Conservation (phyloP, 2,888 invertebrate species). For the Aphrophora alni region DNA sequence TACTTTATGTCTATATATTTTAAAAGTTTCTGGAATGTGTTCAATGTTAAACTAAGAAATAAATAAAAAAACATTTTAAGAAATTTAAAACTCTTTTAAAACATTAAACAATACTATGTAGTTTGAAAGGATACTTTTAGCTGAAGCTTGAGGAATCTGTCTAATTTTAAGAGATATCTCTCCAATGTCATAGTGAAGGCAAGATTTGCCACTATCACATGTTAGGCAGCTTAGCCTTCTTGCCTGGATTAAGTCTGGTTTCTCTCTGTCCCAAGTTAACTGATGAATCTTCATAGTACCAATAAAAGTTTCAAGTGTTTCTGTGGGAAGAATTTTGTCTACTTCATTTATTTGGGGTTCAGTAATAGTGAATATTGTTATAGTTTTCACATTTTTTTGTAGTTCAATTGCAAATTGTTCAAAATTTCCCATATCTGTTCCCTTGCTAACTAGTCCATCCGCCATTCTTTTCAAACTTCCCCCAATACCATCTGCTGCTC, state of each 20-base stretch:
- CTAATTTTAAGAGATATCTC: background rate
- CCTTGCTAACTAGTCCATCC: constrained; percentile 41
- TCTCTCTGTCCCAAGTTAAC: background rate
- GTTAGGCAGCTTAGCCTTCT: background rate
- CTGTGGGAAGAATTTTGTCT: background rate
- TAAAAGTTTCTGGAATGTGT: too few relatives aligned
- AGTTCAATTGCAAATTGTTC: background rate
- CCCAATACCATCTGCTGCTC: constrained; percentile 54
- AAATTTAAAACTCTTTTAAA: too few relatives aligned
- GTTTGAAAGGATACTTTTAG: background rate
- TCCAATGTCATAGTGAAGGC: background rate
- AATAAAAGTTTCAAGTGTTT: constrained; percentile 4
- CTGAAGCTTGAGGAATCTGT: background rate
- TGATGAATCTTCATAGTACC: constrained; percentile 6
- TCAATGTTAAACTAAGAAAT: too few relatives aligned
- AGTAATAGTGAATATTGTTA: too few relatives aligned
- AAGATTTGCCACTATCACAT: background rate
- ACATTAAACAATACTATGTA: background rate
- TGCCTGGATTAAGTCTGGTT: background rate
- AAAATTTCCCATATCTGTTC: background rate
- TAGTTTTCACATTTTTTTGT: background rate
- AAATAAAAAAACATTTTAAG: background rate
- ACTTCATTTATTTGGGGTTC: background rate
- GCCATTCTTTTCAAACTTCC: constrained; percentile 55
- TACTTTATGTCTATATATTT: background rate